Percentiles rank a stretch among this genome's conserved stretches.
These are phyloP conservation scores for Chouioia cunea DNA, from an alignment of 2,888 invertebrate genomes.

Conservation along the genomic window DNA sequence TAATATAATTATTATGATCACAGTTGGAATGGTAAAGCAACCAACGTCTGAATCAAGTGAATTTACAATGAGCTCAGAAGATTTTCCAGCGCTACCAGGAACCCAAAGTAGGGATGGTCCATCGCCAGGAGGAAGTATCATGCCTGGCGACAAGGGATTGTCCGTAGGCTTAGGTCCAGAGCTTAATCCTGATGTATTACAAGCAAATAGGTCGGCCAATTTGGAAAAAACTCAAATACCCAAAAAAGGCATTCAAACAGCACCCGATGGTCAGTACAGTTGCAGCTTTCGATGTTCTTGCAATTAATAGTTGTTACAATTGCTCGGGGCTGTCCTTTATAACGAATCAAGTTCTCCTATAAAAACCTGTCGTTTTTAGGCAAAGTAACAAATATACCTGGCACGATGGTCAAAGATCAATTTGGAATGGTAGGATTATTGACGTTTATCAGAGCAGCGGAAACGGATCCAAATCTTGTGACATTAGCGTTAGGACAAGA, in stretches of 20 bases:
- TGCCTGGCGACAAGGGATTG: conserved; percentile 67
- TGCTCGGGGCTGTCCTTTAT: too few relatives aligned
- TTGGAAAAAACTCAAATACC: conserved; percentile 66
- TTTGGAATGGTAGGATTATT: conserved; percentile 99
- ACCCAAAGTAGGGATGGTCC: conserved; percentile 81
- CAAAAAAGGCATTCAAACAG: conserved; percentile 93
- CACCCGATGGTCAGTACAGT: conserved; percentile 82
- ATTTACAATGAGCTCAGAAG: conserved; percentile 98
- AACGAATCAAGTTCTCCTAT: too few relatives aligned
- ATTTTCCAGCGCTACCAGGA: conserved; percentile 99
- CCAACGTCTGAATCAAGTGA: conserved; percentile 92
- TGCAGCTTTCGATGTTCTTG: not conserved
- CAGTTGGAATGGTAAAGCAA: conserved; percentile 95
- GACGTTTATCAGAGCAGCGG: conserved; percentile 97
- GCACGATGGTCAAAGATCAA: conserved; percentile 99
- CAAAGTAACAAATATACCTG: conserved; percentile 98
- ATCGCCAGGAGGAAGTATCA: conserved; percentile 73
- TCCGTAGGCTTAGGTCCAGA: conserved; percentile 68
- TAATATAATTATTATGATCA: conserved; percentile 9
- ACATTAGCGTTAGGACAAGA: conserved; percentile 98
- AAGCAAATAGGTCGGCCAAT: conserved; percentile 64
- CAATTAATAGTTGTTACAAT: too few relatives aligned
- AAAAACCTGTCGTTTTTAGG: conserved; percentile 71
- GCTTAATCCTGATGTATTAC: conserved; percentile 66
- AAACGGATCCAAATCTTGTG: conserved; percentile 96